Conservation (phyloP, 2,797 vertebrate genomes). For the Aselliscus stoliczkanus region DNA sequence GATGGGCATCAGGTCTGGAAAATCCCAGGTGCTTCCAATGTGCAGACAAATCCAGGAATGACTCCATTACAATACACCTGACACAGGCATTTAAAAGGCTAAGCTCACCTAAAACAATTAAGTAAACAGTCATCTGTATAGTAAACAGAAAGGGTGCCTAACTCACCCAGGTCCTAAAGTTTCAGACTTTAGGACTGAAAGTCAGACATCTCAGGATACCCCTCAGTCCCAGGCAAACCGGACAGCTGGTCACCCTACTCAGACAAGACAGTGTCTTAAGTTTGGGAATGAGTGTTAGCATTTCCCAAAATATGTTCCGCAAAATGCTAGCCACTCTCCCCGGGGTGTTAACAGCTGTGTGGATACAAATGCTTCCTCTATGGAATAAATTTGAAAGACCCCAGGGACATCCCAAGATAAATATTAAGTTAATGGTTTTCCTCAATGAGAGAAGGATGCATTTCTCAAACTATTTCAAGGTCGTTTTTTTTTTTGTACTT, state of each 20-base stretch:
- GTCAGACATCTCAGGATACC: background rate
- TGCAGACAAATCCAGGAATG: background rate
- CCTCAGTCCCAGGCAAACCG: background rate
- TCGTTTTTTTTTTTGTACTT: background rate
- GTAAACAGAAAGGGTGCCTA: background rate
- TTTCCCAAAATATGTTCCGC: conserved; percentile 5
- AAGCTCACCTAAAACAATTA: background rate
- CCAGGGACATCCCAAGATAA: conserved; percentile 24
- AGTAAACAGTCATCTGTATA: background rate
- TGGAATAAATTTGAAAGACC: conserved; percentile 26
- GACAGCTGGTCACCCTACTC: background rate
- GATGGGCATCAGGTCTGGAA: background rate
- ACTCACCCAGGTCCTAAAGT: background rate
- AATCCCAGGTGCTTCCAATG: background rate
- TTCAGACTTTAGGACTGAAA: background rate
- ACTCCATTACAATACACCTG: background rate
- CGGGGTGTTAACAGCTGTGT: background rate
- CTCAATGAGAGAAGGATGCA: no score
- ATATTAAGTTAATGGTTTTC: conserved; percentile 25
- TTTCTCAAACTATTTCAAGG: background rate
- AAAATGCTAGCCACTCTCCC: background rate
- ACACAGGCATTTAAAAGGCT: background rate
- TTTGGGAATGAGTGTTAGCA: background rate
- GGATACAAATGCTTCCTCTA: background rate
- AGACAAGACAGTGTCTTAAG: background rate